phyloP scores from a whole-genome alignment of 2,113 vertebrate species.

The Acanthochromis polyacanthus region DNA sequence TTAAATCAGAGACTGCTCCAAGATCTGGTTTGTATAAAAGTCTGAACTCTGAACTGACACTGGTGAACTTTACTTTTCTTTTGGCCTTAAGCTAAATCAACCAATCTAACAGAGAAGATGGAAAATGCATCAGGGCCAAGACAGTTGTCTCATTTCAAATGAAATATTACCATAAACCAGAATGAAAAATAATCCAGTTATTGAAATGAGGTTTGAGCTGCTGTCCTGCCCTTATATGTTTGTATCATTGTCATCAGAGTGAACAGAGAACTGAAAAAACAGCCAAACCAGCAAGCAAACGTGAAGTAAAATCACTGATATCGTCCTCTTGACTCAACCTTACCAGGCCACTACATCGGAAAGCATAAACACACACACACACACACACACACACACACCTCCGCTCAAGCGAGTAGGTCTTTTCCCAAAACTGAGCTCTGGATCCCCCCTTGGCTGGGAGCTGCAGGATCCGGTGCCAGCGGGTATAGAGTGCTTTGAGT shows the following conservation, averaged over 20 bases:
- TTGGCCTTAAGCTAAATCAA: constrained; percentile 6
- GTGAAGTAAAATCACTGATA: not conserved
- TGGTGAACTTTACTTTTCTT: constrained; percentile 6
- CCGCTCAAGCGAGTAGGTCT: constrained; percentile 21
- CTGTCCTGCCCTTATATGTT: no score
- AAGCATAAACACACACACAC: not conserved
- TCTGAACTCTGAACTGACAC: not conserved
- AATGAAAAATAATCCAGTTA: not conserved
- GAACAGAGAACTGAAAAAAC: not conserved
- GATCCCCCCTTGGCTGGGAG: constrained; percentile 46
- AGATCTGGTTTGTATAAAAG: constrained; percentile 20
- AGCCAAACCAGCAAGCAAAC: not conserved
- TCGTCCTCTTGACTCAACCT: not conserved
- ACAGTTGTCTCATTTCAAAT: not conserved
- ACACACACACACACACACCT: constrained; percentile 3
- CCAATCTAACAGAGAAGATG: not conserved
- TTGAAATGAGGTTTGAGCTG: no score
- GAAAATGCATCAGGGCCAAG: constrained; percentile 1
- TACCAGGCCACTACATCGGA: not conserved
- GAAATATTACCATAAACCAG: not conserved
- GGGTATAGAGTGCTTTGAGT: constrained; percentile 41
- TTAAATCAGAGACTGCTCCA: not conserved
- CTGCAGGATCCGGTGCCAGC: constrained; percentile 26
- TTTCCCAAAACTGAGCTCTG: constrained; percentile 47
- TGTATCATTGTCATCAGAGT: not conserved